Base-by-base conservation (phyloP, 2,797 vertebrate species). In the Limnodromus scolopaceus region DNA sequence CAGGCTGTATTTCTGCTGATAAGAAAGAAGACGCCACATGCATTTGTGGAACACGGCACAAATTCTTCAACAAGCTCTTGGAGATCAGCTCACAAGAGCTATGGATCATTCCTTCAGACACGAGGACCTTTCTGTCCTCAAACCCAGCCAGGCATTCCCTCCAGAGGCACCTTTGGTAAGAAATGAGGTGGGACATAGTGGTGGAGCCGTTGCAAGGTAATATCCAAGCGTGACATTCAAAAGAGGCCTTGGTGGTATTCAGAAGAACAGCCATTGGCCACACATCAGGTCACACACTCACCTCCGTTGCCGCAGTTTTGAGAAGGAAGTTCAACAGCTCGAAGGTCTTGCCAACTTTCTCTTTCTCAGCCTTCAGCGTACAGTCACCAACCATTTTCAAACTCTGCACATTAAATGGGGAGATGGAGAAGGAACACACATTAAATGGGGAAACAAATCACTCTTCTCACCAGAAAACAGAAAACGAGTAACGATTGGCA, bases 281-380 rank as follows among this genome's bases (percentile, higher is more conserved):
- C 51, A 19, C 13, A 3, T 10, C 14, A 8, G 58, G 51, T 72
- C 84, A 69, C 16, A 3, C 32, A 74, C 94, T 95, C 92, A 99
- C 99, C 99, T 99, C 98, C 49, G 95, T 95, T 0, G 53, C 97
- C 70, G 98, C 81, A 1, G 95, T 97, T 93, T 98, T 99, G 57
- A 99, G 93, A 61, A 99, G 96, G 76, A 98, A 97, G 72, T 97
- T 98, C 91, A 98, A 96, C 81, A 99, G 98, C 80, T 99, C 99
- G 96, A 99, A 97, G 23, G 53, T 96, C 80, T 97, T 99, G 84
- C 98, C 64, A 69, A 98, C 80, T 92, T 98, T 99, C 77, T 99
- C 99, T 58, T 98, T 98, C 70, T 98, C 97, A 60, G 97, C 96
- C 84, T 99, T 99, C 89, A 96, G 89, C 38, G 98, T 93, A 13